Conservation (phyloP, 2,113 vertebrate species). For the Myiozetetes cayanensis region DNA sequence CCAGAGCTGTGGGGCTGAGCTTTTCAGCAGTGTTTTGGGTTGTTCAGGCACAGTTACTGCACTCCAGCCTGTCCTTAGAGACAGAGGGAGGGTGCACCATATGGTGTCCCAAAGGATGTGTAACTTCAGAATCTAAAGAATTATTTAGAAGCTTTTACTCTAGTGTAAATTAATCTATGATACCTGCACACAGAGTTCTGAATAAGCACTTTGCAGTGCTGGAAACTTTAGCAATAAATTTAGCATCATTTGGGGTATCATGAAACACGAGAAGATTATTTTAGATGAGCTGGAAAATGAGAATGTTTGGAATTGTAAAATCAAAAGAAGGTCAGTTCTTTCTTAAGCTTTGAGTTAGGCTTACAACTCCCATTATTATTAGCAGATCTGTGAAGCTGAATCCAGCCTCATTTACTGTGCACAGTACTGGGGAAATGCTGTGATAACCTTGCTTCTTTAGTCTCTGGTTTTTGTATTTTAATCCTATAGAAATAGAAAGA, state of each 20-base stretch:
- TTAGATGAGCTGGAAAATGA: neutral
- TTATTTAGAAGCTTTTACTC: conserved; percentile 24
- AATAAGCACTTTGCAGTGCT: neutral
- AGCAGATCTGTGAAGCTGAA: conserved; percentile 20
- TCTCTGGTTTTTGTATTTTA: conserved; percentile 16
- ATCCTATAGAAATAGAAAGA: conserved; percentile 14
- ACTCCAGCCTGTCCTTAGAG: neutral
- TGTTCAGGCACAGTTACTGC: neutral
- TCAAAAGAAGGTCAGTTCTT: conserved; percentile 21
- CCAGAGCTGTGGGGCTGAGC: neutral
- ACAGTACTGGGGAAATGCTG: neutral
- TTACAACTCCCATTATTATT: conserved; percentile 44
- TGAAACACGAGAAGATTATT: neutral
- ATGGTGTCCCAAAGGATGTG: neutral
- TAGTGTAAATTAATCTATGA: neutral
- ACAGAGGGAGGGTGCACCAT: neutral
- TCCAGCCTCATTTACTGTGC: conserved; percentile 4
- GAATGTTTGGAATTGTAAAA: conserved; percentile 10
- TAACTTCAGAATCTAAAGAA: neutral
- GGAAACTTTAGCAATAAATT: neutral
- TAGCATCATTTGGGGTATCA: neutral
- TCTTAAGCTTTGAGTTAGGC: conserved; percentile 3
- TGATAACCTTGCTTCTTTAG: conserved; percentile 18
- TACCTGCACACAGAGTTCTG: neutral
- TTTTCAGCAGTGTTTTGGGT: neutral